phyloP scores from a whole-genome alignment of 2,888 invertebrate genomes.

The Tenthredo scrophulariae region DNA sequence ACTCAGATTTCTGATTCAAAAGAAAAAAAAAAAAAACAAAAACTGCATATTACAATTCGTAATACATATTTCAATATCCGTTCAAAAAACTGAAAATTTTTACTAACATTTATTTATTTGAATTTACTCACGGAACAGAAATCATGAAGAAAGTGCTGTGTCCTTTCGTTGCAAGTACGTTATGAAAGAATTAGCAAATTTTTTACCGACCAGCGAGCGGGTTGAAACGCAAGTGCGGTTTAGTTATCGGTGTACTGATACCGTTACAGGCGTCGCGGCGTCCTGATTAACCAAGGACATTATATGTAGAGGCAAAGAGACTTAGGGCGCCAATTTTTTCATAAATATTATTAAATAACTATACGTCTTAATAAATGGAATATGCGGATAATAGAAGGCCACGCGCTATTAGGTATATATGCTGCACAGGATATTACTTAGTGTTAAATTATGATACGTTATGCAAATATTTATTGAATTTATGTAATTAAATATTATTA shows the following conservation, averaged over 20 bases:
- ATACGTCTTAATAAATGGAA: not conserved
- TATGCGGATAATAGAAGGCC: not conserved
- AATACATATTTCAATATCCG: not conserved
- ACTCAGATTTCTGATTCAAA: not conserved
- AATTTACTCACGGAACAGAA: not conserved
- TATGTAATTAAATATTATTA: not conserved
- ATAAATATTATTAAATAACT: not conserved
- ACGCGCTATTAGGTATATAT: not conserved
- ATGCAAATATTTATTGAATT: not conserved
- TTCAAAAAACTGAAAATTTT: not conserved
- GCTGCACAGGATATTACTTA: not conserved
- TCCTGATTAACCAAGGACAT: conserved; percentile 14
- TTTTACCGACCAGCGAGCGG: not conserved
- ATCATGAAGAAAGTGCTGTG: not conserved
- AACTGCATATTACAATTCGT: not conserved
- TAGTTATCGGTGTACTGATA: conserved; percentile 10
- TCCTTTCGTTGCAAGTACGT: not conserved
- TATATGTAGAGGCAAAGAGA: not conserved
- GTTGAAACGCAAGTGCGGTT: not conserved
- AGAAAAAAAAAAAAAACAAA: not conserved
- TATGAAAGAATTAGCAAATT: not conserved
- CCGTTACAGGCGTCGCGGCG: conserved; percentile 26
- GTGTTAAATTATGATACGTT: not conserved
- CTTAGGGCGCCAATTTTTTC: not conserved
- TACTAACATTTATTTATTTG: not conserved